phyloP scores from a whole-genome alignment of 2,113 vertebrate species.

The Mystacornis crossleyi region DNA sequence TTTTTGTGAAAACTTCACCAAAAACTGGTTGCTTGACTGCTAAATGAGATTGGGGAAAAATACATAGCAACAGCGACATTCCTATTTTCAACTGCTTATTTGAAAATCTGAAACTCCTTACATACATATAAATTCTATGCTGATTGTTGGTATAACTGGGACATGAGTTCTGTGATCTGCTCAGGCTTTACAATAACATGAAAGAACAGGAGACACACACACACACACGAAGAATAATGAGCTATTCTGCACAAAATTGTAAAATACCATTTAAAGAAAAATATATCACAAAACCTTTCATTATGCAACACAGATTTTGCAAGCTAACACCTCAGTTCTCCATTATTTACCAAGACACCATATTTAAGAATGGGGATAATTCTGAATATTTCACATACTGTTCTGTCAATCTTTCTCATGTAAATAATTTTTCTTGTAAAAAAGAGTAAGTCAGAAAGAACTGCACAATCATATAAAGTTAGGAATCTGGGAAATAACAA shows the following conservation, averaged over 20 bases:
- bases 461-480: not conserved
- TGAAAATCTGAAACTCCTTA: not conserved
- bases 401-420: not conserved
- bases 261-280: not conserved
- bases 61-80: not conserved
- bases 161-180: not conserved
- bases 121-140: not conserved
- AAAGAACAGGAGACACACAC: not conserved
- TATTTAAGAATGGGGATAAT: not conserved
- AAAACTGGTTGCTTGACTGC: not conserved
- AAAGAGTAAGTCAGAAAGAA: not conserved
- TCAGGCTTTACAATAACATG: not conserved
- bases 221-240: not conserved
- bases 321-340: not conserved
- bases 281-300: not conserved
- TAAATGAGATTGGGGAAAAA: not conserved
- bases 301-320: not conserved
- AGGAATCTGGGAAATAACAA: not conserved
- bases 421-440: not conserved
- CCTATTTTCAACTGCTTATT: not conserved
- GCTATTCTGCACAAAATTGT: not conserved
- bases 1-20: not conserved
- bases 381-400: not conserved
- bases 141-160: not conserved
- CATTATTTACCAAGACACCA: not conserved